Base-by-base conservation (phyloP, 1,140 invertebrate genomes). In the Dendrolimus kikuchii region DNA sequence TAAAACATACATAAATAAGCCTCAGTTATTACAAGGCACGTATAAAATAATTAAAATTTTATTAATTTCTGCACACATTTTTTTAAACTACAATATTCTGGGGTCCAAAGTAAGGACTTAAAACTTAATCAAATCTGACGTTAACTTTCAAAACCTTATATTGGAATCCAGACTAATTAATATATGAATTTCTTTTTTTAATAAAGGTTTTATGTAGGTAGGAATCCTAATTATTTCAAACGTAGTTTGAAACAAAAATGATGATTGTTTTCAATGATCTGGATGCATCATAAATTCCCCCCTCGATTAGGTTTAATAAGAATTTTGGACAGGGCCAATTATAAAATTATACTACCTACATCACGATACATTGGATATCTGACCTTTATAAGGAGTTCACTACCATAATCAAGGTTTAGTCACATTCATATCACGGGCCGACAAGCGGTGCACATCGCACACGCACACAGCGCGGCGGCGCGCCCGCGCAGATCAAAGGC, bases 331-430 rank as follows among this genome's bases (percentile, higher is more conserved):
- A 43, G 42, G 46, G 48, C 52, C 62, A 68, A 68, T 61, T 62
- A 64, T 55, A 60, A 52, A 54, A 57, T 62, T 41, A 62, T 51
- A 59, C 52, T 50, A 62, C 52, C 57, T 62, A 67, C 60, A 64
- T 63, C 48, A 65, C 54, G 60, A 60, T 64, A 44, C 58, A 72
- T 69, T 68, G 58, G 64, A 71, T 71, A 70, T 66, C 55, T 81
- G 78, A 81, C 79, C 80, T 74, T 74, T 74, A 71, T 73, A 72
- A 76, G 76, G 75, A 75, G 74, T 77, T 78, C 71, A 77, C 66
- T 79, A 74, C 74, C 68, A 75, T 82, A 86, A 86, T 86, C 77
- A 81, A 82, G 77, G 75, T 80, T 84, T 86, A 86, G 82, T 84
- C 82, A 81, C 79, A 84, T 84, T 78, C 72, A 74, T 82, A 82